Evolutionary conservation across 2,797 vertebrate species (phyloP), one percentile per base, ranked within the genome.

Genomic region (Merluccius polli): DNA sequence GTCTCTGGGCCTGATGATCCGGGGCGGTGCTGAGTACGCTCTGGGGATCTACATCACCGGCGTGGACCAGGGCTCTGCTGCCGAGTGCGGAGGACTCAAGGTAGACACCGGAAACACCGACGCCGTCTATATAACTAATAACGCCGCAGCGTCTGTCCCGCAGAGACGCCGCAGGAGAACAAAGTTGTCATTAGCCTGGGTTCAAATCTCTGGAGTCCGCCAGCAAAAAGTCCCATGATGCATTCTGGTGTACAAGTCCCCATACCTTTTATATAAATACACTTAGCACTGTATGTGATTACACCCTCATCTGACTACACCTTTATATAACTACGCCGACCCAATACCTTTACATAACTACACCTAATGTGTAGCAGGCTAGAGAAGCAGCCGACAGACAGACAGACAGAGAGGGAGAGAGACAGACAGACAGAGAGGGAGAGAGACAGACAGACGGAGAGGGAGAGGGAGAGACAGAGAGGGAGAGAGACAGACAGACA

Each of bases 41-140:
- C 90, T 99, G 77, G 98, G 98, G 24, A 97, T 99, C 83, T 99
- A 98, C 89, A 95, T 99, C 92, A 97, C 98, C 0, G 98, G 98
- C 0, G 96, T 99, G 84, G 97, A 99, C 90, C 92, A 94, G 1
- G 96, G 95, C 32, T 98, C 97, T 0, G 98, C 97, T 71, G 97
- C 97, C 0, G 96, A 98, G 86, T 95, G 94, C 78, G 94, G 96
- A 0, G 97, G 97, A 71, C 91, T 99, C 59, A 98, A 99, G 96
- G 98, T 99, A 93, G 80, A 15, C 73, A 31, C 18, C 67, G 11
- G 15, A n/a, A 27, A 65, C 59, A 59, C 59, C 59, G 0, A 65
- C 59, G 4, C 59, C 59, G n/a, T n/a, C n/a, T n/a, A n/a, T 18
- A 7, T 5, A 18, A 48, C 18, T 18, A 18, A n/a, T n/a, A n/a